phyloP scores from a whole-genome alignment of 2,113 vertebrate species.

The Leptosomus discolor region DNA sequence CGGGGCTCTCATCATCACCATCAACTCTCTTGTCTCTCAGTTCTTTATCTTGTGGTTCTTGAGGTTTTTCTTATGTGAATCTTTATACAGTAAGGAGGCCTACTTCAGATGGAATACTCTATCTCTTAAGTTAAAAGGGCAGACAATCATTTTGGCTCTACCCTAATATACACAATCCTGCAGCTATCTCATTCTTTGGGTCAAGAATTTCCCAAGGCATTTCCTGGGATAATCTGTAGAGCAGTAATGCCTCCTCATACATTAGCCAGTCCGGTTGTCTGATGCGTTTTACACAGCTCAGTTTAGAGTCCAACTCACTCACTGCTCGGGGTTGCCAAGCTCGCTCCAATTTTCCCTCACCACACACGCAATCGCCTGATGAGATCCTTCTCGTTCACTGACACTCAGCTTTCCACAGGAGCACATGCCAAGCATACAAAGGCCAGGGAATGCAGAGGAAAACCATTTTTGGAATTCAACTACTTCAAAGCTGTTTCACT shows the following conservation, averaged over 20 bases:
- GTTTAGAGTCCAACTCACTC: not conserved
- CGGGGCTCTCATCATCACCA: not conserved
- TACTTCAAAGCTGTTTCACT: not conserved
- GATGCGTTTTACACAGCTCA: not conserved
- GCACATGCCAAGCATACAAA: slow-evolving; percentile 8
- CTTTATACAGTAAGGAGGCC: not conserved
- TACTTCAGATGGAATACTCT: not conserved
- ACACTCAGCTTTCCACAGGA: slow-evolving; percentile 5
- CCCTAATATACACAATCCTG: not conserved
- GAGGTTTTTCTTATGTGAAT: not conserved
- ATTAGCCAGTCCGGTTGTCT: not conserved
- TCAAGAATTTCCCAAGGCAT: slow-evolving; percentile 26
- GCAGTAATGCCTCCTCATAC: not conserved
- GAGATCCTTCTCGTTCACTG: not conserved
- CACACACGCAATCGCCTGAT: not conserved
- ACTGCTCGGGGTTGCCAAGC: not conserved
- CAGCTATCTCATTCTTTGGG: slow-evolving; percentile 28
- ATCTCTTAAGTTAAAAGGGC: slow-evolving; percentile 31
- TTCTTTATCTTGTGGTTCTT: not conserved
- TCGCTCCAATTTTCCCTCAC: not conserved
- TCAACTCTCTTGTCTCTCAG: not conserved
- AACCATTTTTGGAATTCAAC: not conserved
- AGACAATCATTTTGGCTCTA: not conserved
- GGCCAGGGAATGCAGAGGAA: not conserved
- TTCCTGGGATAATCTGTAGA: not conserved